phyloP scores from a whole-genome alignment of 2,113 vertebrate genomes.

The Trichechus manatus region DNA sequence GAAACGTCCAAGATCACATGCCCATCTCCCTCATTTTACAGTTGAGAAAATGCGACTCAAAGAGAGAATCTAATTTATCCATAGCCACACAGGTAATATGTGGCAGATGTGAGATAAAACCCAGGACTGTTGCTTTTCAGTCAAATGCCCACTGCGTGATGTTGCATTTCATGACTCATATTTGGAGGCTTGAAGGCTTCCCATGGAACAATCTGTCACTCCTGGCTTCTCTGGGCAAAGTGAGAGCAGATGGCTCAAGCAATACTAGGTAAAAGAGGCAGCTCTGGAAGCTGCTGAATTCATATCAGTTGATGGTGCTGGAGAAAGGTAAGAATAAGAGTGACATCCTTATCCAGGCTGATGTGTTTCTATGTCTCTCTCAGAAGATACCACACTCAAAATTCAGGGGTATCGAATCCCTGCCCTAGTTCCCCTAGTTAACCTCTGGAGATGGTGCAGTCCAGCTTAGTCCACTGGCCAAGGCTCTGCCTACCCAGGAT shows the following conservation, averaged over 20 bases:
- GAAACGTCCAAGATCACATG: not conserved
- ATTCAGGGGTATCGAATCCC: not conserved
- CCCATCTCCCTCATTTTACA: not conserved
- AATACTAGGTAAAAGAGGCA: not conserved
- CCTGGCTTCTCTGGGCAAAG: not conserved
- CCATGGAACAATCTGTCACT: slow-evolving; percentile 2
- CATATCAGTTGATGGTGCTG: not conserved
- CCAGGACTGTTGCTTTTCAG: not conserved
- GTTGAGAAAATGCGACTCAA: not conserved
- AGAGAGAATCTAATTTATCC: not conserved
- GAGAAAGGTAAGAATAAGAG: slow-evolving; percentile 3
- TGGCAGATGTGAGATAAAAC: slow-evolving; percentile 9
- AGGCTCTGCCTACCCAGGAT: not conserved
- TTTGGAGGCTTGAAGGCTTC: not conserved
- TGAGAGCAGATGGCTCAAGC: not conserved
- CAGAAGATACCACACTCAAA: not conserved
- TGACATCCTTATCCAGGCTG: not conserved
- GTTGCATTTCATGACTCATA: slow-evolving; percentile 35
- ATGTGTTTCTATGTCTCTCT: not conserved
- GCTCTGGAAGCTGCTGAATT: not conserved
- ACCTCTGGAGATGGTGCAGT: not conserved
- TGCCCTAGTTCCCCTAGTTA: not conserved
- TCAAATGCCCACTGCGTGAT: not conserved
- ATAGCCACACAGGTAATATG: not conserved
- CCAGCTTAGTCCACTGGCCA: not conserved